These are phyloP conservation scores for Suncus etruscus DNA, from an alignment of 2,113 vertebrate species.

Conservation along the genomic window DNA sequence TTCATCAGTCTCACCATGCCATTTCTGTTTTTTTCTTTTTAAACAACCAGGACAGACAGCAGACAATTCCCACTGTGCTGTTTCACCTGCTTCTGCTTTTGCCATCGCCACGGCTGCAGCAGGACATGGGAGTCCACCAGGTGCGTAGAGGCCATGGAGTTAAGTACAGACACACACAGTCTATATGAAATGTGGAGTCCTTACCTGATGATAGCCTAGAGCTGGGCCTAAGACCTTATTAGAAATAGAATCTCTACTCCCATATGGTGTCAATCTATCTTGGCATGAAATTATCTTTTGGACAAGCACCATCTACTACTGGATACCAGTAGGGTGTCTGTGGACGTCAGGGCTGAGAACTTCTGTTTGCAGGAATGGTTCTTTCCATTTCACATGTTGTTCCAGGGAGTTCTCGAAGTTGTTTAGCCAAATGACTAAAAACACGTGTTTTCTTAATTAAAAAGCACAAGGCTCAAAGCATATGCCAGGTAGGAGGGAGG, in stretches of 20 bases:
- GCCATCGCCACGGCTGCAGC: slow-evolving; percentile 98
- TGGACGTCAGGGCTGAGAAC: neutral
- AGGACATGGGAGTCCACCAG: slow-evolving; percentile 95
- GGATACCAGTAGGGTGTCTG: neutral
- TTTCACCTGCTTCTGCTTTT: slow-evolving; percentile 98
- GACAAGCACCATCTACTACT: neutral
- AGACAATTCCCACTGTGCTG: slow-evolving; percentile 94
- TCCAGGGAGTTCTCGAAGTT: neutral
- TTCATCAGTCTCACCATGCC: neutral
- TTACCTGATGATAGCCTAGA: neutral
- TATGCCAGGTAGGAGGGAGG: neutral
- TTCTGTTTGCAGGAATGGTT: neutral
- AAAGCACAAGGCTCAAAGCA: neutral
- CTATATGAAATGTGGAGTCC: neutral
- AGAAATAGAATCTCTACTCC: neutral
- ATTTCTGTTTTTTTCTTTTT: slow-evolving; percentile 68
- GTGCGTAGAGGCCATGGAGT: slow-evolving; percentile 80
- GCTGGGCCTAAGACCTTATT: neutral
- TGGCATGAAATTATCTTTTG: neutral
- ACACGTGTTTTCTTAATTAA: neutral
- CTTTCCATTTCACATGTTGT: neutral
- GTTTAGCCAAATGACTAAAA: neutral
- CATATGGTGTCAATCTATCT: neutral
- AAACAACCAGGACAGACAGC: slow-evolving; percentile 90
- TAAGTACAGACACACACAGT: fast-evolving